Base-by-base conservation (phyloP, 2,888 invertebrate genomes). In the Epinotia brunnichana region DNA sequence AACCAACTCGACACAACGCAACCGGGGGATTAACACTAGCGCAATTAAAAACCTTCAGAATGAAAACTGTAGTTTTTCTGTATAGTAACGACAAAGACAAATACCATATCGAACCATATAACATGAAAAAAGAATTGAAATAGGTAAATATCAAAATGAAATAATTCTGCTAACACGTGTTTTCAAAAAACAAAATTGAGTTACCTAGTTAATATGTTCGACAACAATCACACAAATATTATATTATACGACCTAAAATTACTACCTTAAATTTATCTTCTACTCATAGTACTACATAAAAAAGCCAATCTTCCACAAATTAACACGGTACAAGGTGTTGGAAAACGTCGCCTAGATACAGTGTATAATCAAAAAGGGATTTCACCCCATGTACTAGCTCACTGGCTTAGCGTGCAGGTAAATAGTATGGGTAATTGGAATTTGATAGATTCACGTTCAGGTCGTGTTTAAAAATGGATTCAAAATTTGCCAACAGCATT, bases 371-470 rank as follows among this genome's bases (percentile, higher is more conserved):
- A 41, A 19, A 41, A 41, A 19, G 13, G 60, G 39, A 19, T 15
- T 60, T 39, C 1, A 13, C 57, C n/a, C 41, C 41, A 2, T 21
- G 41, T 41, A 60, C 41, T 13, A 35, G 9, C 35, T 2, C 13
- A 35, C 3, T 35, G 29, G 62, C 24, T 48, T 48, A 19, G 41
- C 48, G 48, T 62, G 62, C 62, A 17, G 62, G 62, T 62, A 61
- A 44, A 61, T 44, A 24, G 21, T 44, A 44, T 61, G 48, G 24
- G 62, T 62, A 48, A 62, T 62, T 62, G 62, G 44, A 61, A 44
- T 44, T 61, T 62, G 62, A 62, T 62, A 62, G 62, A 48, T 62
- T 62, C 13, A n/a, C 48, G 24, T 62, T 44, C 24, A n/a, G 48
- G 62, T 62, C 62, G 29, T 62, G 48, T 48, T 62, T 48, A 29